Evolutionary conservation across 1,140 invertebrate genomes (phyloP).

Genomic region (Formica exsecta): DNA sequence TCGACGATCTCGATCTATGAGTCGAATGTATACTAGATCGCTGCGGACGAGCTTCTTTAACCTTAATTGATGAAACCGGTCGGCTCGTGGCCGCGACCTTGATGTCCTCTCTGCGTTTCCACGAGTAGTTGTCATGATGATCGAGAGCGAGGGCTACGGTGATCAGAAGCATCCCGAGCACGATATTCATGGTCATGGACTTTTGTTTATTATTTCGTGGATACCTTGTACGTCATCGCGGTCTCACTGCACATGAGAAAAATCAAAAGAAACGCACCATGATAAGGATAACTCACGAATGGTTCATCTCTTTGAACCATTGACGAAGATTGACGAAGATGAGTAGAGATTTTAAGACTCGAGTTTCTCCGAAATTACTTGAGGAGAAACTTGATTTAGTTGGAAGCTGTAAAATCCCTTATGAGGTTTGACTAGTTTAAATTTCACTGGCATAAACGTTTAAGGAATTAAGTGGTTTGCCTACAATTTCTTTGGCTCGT

Average conservation of each 20-base stretch:
- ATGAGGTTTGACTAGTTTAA: conserved; percentile 25
- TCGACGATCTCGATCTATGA: conserved; percentile 29
- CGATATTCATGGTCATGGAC: conserved; percentile 67
- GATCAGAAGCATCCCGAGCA: conserved; percentile 52
- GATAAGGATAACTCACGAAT: background rate
- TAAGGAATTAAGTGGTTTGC: background rate
- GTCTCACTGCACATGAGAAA: conserved; percentile 19
- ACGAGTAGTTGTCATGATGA: conserved; percentile 36
- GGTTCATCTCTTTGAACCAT: background rate
- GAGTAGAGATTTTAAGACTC: background rate
- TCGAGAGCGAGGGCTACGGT: conserved; percentile 32
- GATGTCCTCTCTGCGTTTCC: conserved; percentile 32
- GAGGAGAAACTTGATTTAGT: conserved; percentile 35
- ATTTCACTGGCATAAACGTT: conserved; percentile 43
- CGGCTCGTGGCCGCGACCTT: conserved; percentile 41
- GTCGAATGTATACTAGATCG: background rate
- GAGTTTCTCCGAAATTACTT: conserved; percentile 34
- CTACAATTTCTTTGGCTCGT: background rate
- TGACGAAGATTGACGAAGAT: background rate
- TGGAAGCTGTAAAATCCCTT: background rate
- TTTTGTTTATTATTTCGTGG: conserved; percentile 42
- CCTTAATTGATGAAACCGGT: conserved; percentile 9
- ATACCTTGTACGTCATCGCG: conserved; percentile 13
- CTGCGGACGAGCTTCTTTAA: conserved; percentile 28
- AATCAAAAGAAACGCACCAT: background rate